These are phyloP conservation scores for Eleutherodactylus coqui DNA, from an alignment of 2,797 vertebrate genomes.

Conservation along the genomic window DNA sequence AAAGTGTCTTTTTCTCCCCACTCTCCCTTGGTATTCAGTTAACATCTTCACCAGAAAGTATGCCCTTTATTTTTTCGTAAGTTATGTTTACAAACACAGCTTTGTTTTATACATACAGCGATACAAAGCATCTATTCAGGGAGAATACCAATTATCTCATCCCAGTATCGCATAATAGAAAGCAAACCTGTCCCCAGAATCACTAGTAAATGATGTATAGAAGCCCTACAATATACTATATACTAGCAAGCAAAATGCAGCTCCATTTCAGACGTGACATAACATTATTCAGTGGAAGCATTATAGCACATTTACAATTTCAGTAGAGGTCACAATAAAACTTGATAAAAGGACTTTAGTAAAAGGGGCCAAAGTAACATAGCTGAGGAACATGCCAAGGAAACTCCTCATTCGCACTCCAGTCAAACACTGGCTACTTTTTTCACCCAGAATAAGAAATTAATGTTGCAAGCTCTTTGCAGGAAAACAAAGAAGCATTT, in stretches of 20 bases:
- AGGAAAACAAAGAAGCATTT: constrained; percentile 45
- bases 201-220: constrained; percentile 71
- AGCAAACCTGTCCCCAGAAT: constrained; percentile 75
- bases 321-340: background rate
- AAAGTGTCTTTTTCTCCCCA: constrained; percentile 75
- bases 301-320: background rate
- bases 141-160: constrained; percentile 88
- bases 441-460: constrained; percentile 24
- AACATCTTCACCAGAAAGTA: constrained; percentile 82
- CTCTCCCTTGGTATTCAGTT: constrained; percentile 82
- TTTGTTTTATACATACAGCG: constrained; percentile 81
- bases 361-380: background rate
- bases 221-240: constrained; percentile 48
- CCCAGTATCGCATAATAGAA: constrained; percentile 76
- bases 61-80: constrained; percentile 83
- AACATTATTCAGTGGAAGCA: background rate
- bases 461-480: constrained; percentile 24
- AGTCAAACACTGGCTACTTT: constrained; percentile 7
- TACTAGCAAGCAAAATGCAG: background rate
- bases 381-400: background rate
- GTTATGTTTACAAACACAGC: constrained; percentile 84
- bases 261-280: background rate
- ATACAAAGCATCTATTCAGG: constrained; percentile 87
- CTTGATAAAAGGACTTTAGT: background rate
- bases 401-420: constrained; percentile 12